Conservation (phyloP, 2,113 vertebrate species). For the Caloenas nicobarica region DNA sequence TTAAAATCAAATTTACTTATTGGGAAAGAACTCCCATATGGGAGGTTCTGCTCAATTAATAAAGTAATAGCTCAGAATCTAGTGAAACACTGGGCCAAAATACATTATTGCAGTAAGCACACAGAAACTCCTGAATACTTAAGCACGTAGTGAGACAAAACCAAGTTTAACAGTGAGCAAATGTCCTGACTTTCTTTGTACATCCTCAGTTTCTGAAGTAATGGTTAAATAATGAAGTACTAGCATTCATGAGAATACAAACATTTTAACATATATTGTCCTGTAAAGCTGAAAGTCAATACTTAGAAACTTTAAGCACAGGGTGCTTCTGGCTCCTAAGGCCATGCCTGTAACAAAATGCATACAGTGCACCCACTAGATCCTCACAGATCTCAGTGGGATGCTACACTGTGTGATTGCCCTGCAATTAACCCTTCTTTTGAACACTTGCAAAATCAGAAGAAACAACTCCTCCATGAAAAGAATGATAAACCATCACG, state of each 20-base stretch:
- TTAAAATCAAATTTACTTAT: not conserved
- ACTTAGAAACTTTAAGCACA: not conserved
- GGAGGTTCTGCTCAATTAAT: not conserved
- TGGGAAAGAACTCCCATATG: not conserved
- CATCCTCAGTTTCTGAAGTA: not conserved
- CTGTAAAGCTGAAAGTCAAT: not conserved
- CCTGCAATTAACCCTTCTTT: not conserved
- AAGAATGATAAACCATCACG: not conserved
- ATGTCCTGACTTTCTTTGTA: not conserved
- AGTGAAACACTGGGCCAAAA: not conserved
- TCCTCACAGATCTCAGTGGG: not conserved
- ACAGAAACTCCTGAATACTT: conserved; percentile 10
- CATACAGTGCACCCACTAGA: not conserved
- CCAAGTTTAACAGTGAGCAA: not conserved
- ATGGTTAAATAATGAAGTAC: not conserved
- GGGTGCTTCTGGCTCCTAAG: not conserved
- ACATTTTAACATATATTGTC: not conserved
- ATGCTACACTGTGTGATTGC: not conserved
- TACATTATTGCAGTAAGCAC: not conserved
- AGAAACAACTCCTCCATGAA: not conserved
- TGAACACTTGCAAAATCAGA: not conserved
- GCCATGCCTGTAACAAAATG: not conserved
- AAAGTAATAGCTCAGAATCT: not conserved
- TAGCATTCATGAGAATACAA: not conserved
- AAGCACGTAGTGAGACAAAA: not conserved